Base-by-base conservation (phyloP, 2,797 vertebrate genomes). In the Distichodus sexfasciatus region DNA sequence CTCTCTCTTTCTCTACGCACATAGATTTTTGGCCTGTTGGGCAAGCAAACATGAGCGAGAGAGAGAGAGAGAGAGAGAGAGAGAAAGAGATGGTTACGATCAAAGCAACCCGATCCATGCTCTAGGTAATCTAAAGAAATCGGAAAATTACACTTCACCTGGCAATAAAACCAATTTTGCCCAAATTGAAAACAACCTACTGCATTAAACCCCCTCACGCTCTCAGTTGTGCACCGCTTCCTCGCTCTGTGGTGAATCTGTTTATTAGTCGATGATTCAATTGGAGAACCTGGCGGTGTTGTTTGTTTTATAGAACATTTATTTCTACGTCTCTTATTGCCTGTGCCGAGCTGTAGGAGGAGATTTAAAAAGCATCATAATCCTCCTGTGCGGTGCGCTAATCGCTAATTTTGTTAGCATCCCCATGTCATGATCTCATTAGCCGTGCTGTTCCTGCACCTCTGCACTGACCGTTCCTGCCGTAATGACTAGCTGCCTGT, bases 401-500 rank as follows among this genome's bases (percentile, higher is more conserved):
- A 71, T 69, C 35, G 38, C 47, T 78, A 55, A 77, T 69, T 72
- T 72, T 59, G 67, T 76, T 73, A 61, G 63, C 53, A 51, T 71
- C 26, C 46, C 6, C 28, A 44, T 76, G 79, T 66, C 71, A 66
- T 72, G 71, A 76, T 77, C 64, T 72, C 41, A 72, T 76, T 77
- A 77, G 54, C 40, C 3, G 33, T 41, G 69, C 29, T 63, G 62
- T 71, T 50, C 26, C 53, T 43, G 23, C 38, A 12, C 44, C 41
- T 51, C 41, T 50, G 19, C n/a, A 23, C 15, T 38, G 14, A n/a
- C 44, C 21, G 15, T 21, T 19, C 12, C 35, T 72, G 51, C 35
- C 61, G 35, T 61, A 60, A 68, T 71, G 66, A 69, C 26, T 48
- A 68, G 43, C 53, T 63, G 55, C 58, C 65, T 64, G 66, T 62